Conservation (phyloP, 2,113 vertebrate genomes). For the Noturus placidus region DNA sequence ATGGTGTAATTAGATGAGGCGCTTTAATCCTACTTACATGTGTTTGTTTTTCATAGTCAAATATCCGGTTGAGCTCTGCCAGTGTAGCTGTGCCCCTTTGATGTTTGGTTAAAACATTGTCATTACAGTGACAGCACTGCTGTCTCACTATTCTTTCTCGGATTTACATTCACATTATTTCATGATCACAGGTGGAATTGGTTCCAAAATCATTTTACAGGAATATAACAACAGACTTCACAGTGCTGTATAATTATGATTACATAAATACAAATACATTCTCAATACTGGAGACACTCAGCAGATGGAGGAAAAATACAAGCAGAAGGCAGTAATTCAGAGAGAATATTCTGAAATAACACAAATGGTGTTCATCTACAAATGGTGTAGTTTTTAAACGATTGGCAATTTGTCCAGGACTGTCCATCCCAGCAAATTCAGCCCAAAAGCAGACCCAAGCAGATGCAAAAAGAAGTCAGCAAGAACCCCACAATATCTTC, state of each 20-base stretch:
- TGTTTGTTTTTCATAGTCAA: slow-evolving; percentile 2
- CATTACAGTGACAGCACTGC: neutral
- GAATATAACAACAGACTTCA: neutral
- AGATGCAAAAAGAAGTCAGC: no score
- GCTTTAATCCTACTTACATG: neutral
- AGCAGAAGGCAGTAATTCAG: neutral
- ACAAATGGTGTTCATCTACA: no score
- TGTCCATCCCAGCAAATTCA: no score
- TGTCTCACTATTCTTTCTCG: neutral
- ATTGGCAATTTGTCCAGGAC: no score
- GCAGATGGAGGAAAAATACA: neutral
- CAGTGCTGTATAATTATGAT: neutral
- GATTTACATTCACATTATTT: neutral
- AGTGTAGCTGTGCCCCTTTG: neutral
- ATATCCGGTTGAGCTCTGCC: neutral
- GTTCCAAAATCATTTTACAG: no score
- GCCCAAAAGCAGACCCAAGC: no score
- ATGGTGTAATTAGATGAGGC: slow-evolving; percentile 26
- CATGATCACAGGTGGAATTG: neutral
- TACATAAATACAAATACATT: neutral
- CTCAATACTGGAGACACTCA: neutral
- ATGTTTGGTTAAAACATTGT: neutral
- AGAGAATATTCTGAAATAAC: neutral
- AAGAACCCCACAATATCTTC: no score
- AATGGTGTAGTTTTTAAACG: no score